Percentiles rank a stretch among this genome's conserved stretches.
These are phyloP conservation scores for Zeuzera pyrina DNA, from an alignment of 2,888 invertebrate species.

Conservation along the genomic window DNA sequence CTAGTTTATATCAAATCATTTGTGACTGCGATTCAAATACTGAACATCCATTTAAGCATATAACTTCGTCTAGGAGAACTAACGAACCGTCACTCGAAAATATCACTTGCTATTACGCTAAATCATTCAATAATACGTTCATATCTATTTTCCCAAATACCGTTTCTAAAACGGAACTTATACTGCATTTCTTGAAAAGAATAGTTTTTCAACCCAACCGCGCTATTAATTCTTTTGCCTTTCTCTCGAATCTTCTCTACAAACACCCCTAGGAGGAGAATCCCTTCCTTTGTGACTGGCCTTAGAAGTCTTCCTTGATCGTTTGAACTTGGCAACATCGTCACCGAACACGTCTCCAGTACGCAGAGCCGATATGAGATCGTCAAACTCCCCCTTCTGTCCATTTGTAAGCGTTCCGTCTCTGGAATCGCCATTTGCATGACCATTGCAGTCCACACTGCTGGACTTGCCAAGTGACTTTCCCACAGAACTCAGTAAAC, in stretches of 20 bases:
- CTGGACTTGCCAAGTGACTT: slow-evolving; percentile 77
- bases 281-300: slow-evolving; percentile 55
- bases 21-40: too few species aligned
- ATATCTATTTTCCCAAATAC: too few species aligned
- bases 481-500: slow-evolving; percentile 82
- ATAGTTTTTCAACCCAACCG: too few species aligned
- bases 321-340: slow-evolving; percentile 90
- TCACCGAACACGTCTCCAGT: slow-evolving; percentile 97
- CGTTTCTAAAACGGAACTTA: too few species aligned
- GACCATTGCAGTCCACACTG: slow-evolving; percentile 72
- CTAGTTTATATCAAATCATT: too few species aligned
- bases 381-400: slow-evolving; percentile 93
- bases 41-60: too few species aligned
- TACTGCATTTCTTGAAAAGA: too few species aligned
- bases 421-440: slow-evolving; percentile 43
- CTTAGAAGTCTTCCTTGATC: slow-evolving; percentile 61
- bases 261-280: slow-evolving; percentile 52
- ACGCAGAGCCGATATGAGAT: slow-evolving; percentile 92
- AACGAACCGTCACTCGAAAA: too few species aligned
- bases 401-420: slow-evolving; percentile 53
- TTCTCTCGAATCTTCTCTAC: slow-evolving; percentile 63
- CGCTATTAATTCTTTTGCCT: slow-evolving; percentile 63
- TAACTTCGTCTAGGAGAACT: too few species aligned
- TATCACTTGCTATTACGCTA: too few species aligned
- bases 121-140: too few species aligned